phyloP scores from a whole-genome alignment of 2,888 invertebrate species.

The Beris chalybata region DNA sequence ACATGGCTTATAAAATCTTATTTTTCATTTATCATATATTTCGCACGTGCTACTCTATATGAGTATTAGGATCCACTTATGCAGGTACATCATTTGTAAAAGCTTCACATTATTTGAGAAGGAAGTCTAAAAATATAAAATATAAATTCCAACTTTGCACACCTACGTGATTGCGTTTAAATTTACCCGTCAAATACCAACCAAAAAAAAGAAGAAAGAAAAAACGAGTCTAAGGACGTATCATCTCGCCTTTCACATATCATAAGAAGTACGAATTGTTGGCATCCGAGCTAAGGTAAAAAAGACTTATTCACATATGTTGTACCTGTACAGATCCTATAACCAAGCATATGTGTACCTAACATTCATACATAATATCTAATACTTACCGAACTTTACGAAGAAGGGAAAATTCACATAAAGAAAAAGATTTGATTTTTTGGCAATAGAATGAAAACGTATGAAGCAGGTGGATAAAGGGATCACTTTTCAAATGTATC shows the following conservation, averaged over 20 bases:
- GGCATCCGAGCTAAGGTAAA: conserved; percentile 3
- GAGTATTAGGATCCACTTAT: too few species aligned
- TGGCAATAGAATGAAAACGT: conserved; percentile 31
- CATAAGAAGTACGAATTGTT: conserved; percentile 27
- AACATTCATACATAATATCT: neutral
- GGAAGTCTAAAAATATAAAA: too few species aligned
- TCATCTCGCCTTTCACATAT: conserved; percentile 26
- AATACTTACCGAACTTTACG: neutral
- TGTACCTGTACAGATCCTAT: conserved; percentile 12
- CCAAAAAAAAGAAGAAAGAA: too few species aligned
- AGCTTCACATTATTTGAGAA: too few species aligned
- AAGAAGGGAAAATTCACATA: conserved; percentile 7
- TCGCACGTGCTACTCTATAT: too few species aligned
- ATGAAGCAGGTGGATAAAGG: conserved; percentile 31
- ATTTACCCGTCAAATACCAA: conserved; percentile 4
- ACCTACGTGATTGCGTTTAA: conserved; percentile 26
- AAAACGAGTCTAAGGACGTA: conserved; percentile 27
- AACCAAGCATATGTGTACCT: neutral
- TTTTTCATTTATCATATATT: too few species aligned
- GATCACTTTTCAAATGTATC: conserved; percentile 31
- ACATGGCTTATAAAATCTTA: too few species aligned
- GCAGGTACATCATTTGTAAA: too few species aligned
- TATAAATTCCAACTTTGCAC: too few species aligned
- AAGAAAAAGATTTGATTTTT: conserved; percentile 27
- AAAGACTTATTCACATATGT: conserved; percentile 27